A percentile compares a stretch with the other conserved stretches of the same genome.
phyloP scores from a whole-genome alignment of 2,888 invertebrate genomes.

The Drosophila paranaensis region DNA sequence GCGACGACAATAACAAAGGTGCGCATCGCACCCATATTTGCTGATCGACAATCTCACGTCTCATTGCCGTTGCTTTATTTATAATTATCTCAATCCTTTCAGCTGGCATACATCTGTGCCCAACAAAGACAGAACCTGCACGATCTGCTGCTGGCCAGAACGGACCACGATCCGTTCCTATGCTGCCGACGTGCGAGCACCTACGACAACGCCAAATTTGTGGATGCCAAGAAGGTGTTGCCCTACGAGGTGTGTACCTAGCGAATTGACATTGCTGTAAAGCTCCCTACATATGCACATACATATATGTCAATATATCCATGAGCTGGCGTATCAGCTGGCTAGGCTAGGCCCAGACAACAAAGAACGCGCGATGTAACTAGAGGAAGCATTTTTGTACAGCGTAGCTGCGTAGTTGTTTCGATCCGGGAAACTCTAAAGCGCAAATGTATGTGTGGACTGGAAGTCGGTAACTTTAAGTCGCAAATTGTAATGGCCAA shows the following conservation, averaged over 20 bases:
- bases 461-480: constrained; percentile 13
- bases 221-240: constrained; percentile 93
- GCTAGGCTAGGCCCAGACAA: constrained; percentile 26
- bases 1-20: constrained; percentile 86
- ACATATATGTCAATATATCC: neutral
- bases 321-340: constrained; percentile 17
- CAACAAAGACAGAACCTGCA: constrained; percentile 94
- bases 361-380: constrained; percentile 31
- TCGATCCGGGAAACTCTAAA: constrained; percentile 9
- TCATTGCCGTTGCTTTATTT: constrained; percentile 4
- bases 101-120: constrained; percentile 93
- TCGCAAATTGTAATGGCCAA: constrained; percentile 7
- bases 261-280: neutral
- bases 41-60: constrained; percentile 28
- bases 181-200: constrained; percentile 90
- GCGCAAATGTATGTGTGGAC: neutral
- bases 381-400: constrained; percentile 10
- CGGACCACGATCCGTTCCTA: constrained; percentile 90
- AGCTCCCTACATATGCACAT: neutral
- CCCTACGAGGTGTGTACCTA: constrained; percentile 89
- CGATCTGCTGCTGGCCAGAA: constrained; percentile 90
- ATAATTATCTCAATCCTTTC: neutral
- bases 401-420: neutral
- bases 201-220: constrained; percentile 88
- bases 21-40: constrained; percentile 6